Conservation (phyloP, 2,888 invertebrate genomes). For the Gibbula magus region DNA sequence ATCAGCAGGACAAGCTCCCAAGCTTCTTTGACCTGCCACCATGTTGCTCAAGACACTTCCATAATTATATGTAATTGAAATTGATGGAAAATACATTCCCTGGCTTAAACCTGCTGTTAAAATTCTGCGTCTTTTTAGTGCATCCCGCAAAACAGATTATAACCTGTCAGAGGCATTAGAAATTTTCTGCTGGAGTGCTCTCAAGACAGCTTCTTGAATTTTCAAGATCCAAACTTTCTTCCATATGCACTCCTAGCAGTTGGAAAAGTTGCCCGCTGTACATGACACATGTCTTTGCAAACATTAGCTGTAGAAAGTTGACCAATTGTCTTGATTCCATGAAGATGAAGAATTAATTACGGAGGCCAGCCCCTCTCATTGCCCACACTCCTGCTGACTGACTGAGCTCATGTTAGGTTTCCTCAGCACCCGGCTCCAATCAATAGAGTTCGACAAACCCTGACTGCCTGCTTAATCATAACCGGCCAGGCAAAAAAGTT, state of each 20-base stretch:
- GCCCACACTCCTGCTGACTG: neutral
- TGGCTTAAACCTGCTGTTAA: neutral
- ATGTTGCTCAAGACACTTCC: neutral
- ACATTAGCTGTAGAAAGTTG: neutral
- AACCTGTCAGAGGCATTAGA: neutral
- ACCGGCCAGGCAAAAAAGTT: neutral
- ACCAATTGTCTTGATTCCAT: neutral
- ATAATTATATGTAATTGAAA: constrained; percentile 5
- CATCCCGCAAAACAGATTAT: neutral
- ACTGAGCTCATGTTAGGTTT: neutral
- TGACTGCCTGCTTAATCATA: neutral
- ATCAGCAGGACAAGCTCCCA: neutral
- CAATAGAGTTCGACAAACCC: constrained; percentile 5
- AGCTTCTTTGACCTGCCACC: neutral
- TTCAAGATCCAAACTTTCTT: neutral
- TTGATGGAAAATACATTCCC: neutral
- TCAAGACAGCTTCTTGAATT: neutral
- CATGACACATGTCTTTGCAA: neutral
- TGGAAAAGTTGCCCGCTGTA: neutral
- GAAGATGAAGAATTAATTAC: constrained; percentile 1
- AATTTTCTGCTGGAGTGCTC: neutral
- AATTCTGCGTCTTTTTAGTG: neutral
- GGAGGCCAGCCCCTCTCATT: neutral
- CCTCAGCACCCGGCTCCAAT: neutral
- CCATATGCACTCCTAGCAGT: neutral